phyloP scores from a whole-genome alignment of 2,797 vertebrate species.

The Cynopterus sphinx region DNA sequence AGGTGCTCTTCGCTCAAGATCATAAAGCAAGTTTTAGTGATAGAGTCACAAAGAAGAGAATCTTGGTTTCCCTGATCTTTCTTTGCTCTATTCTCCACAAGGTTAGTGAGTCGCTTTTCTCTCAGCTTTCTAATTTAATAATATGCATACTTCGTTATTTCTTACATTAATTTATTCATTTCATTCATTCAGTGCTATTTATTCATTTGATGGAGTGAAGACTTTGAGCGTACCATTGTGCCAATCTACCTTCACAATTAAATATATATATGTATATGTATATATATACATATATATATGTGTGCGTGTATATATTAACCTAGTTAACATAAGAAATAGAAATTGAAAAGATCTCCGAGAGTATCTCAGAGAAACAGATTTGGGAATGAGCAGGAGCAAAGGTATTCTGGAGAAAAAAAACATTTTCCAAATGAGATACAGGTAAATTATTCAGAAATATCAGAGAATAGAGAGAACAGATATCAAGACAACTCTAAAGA shows the following conservation, averaged over 20 bases:
- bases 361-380: background rate
- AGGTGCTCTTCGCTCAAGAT: background rate
- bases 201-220: background rate
- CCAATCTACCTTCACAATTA: background rate
- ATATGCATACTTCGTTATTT: background rate
- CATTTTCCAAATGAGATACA: background rate
- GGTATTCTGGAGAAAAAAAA: background rate
- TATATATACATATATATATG: too few relatives aligned
- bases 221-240: background rate
- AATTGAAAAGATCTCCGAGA: background rate
- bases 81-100: background rate
- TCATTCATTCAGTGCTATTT: background rate
- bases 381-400: background rate
- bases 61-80: background rate
- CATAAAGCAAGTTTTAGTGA: background rate
- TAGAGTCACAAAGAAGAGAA: background rate
- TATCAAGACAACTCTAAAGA: background rate
- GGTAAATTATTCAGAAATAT: background rate
- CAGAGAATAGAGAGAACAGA: background rate
- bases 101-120: background rate
- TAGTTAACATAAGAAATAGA: background rate
- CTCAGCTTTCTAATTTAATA: background rate
- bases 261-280: too few relatives aligned
- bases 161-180: background rate
- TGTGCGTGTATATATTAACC: too few relatives aligned